Conservation (phyloP, 2,888 invertebrate genomes). For the Coenonympha arcania region DNA sequence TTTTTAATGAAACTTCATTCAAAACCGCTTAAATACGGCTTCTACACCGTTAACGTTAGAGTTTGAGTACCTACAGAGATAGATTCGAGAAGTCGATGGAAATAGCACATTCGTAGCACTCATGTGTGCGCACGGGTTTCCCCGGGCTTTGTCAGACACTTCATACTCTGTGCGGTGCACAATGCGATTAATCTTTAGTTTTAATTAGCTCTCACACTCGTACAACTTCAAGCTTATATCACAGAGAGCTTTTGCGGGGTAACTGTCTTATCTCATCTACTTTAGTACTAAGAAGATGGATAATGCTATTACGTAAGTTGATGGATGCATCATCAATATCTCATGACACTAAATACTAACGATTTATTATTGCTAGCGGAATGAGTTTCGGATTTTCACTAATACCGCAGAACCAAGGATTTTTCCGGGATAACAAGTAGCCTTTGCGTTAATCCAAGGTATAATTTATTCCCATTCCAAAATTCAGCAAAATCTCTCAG, state of each 20-base stretch:
- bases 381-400: too few relatives aligned
- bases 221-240: constrained; percentile 10
- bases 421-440: too few relatives aligned
- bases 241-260: neutral
- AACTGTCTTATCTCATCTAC: neutral
- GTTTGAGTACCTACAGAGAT: too few relatives aligned
- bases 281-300: neutral
- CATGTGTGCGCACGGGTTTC: constrained; percentile 2
- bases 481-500: too few relatives aligned
- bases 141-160: constrained; percentile 17
- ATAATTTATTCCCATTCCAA: too few relatives aligned
- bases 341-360: neutral
- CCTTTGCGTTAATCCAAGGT: too few relatives aligned
- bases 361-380: too few relatives aligned
- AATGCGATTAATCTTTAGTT: constrained; percentile 24
- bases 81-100: too few relatives aligned
- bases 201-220: constrained; percentile 18
- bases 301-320: neutral
- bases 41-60: too few relatives aligned
- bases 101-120: neutral
- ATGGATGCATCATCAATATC: neutral
- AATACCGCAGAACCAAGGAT: too few relatives aligned
- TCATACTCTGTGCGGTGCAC: constrained; percentile 14
- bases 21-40: too few relatives aligned
- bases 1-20: too few relatives aligned